A percentile compares a stretch with the other conserved stretches of the same genome.
Conservation (phyloP, 2,797 vertebrate species). For the Micromesistius poutassou region DNA sequence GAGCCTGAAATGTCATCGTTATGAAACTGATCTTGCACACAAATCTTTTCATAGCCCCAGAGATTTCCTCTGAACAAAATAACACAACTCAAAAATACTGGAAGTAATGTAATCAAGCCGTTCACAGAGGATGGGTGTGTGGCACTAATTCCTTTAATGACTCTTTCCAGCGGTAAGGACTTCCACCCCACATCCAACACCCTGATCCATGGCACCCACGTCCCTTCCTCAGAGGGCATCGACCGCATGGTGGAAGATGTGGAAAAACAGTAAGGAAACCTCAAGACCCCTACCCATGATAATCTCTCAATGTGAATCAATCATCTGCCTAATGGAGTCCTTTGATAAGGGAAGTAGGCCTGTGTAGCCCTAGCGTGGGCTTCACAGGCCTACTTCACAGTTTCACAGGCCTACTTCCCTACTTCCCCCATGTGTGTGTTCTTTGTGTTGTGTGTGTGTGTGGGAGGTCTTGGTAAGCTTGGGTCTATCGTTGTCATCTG, state of each 20-base stretch:
- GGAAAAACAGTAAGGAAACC: conserved; percentile 90
- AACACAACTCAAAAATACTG: not conserved
- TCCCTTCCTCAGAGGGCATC: conserved; percentile 84
- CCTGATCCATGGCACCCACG: conserved; percentile 89
- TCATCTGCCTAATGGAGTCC: conserved; percentile 1
- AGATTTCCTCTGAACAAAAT: not conserved
- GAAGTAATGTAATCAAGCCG: not conserved
- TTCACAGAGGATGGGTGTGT: not conserved
- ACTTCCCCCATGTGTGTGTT: not conserved
- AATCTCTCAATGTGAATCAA: not conserved
- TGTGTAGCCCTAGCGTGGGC: too few species aligned
- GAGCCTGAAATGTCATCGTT: not conserved
- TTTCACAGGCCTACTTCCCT: too few species aligned
- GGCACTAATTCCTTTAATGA: conserved; percentile 27
- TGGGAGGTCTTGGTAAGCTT: too few species aligned
- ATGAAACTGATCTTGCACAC: not conserved
- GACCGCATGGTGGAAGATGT: conserved; percentile 94
- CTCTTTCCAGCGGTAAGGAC: conserved; percentile 80
- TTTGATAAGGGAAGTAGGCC: not conserved
- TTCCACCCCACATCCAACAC: conserved; percentile 92
- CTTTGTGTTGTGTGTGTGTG: too few species aligned
- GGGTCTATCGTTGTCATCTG: too few species aligned
- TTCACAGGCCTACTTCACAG: too few species aligned
- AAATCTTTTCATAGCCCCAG: not conserved
- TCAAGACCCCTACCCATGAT: not conserved